phyloP scores from a whole-genome alignment of 2,888 invertebrate genomes.

The Ashinkailepas kermadecensis region DNA sequence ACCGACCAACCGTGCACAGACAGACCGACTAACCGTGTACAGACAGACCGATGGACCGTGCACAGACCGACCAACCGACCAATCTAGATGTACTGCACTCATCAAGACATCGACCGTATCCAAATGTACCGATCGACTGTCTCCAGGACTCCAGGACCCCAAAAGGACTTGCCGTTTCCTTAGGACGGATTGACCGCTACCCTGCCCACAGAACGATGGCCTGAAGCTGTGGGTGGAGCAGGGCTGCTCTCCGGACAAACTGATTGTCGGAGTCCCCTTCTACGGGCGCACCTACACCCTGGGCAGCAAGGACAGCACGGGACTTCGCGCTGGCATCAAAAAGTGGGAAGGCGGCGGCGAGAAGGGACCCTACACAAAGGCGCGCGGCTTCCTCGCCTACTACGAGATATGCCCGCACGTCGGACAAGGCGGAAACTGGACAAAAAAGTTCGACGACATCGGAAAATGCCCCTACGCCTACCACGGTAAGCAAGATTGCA shows the following conservation, averaged over 20 bases:
- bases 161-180: not conserved
- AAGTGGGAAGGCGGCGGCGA: slow-evolving; percentile 63
- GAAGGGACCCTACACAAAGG: slow-evolving; percentile 40
- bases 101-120: no score
- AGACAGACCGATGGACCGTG: no score
- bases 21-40: no score
- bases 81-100: no score
- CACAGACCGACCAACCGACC: no score
- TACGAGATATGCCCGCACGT: slow-evolving; percentile 77
- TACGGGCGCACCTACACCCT: slow-evolving; percentile 77
- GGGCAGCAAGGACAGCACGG: slow-evolving; percentile 52
- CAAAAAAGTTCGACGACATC: slow-evolving; percentile 69
- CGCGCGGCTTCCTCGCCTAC: slow-evolving; percentile 64
- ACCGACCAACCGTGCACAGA: no score
- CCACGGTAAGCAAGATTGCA: slow-evolving; percentile 50
- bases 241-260: slow-evolving; percentile 72
- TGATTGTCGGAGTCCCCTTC: slow-evolving; percentile 79
- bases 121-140: no score
- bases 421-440: slow-evolving; percentile 64
- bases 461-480: slow-evolving; percentile 79
- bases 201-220: slow-evolving; percentile 64
- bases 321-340: slow-evolving; percentile 76
- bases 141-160: no score
- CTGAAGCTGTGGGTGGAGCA: slow-evolving; percentile 78
- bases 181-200: not conserved